Evolutionary conservation across 37 sponge, comb jelly and placozoan genomes (phyloP).

Genomic region (Eunapius fragilis): DNA sequence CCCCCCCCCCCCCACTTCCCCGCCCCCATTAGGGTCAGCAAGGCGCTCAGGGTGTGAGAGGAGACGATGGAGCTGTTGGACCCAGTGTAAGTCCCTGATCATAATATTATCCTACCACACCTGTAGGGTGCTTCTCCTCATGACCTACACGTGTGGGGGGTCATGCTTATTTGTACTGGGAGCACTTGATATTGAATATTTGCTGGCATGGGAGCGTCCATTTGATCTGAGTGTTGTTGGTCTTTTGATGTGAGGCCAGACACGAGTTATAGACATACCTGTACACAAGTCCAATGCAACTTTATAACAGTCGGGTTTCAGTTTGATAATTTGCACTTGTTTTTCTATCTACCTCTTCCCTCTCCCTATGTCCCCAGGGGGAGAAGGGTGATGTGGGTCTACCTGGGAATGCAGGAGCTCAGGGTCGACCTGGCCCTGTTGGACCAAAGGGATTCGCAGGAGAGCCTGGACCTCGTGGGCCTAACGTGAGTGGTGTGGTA

Average conservation of each 20-base stretch:
- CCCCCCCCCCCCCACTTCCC: neutral
- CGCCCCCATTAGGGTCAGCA: slow-evolving; percentile 7
- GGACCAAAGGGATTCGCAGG: slow-evolving; percentile 51
- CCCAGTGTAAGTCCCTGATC: neutral
- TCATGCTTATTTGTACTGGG: no score
- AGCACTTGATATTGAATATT: no score
- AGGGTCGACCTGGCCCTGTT: slow-evolving; percentile 61
- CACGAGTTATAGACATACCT: neutral
- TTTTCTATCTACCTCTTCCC: neutral
- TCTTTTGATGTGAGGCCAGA: neutral
- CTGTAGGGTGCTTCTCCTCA: no score
- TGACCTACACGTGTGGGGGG: no score
- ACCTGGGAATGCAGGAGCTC: slow-evolving; percentile 40
- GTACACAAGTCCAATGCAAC: neutral
- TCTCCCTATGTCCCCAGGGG: slow-evolving; percentile 16
- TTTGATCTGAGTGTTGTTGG: no score
- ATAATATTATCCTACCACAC: no score
- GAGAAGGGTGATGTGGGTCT: slow-evolving; percentile 63
- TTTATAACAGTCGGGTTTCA: no score
- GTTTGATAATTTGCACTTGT: no score
- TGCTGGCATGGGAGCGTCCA: no score
- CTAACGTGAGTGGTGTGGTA: slow-evolving; percentile 14
- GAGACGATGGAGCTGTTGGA: slow-evolving; percentile 26
- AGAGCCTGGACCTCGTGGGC: slow-evolving; percentile 47
- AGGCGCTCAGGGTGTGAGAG: slow-evolving; percentile 31